Evolutionary conservation across 2,797 vertebrate genomes (phyloP).

Genomic region (Platalea minor): DNA sequence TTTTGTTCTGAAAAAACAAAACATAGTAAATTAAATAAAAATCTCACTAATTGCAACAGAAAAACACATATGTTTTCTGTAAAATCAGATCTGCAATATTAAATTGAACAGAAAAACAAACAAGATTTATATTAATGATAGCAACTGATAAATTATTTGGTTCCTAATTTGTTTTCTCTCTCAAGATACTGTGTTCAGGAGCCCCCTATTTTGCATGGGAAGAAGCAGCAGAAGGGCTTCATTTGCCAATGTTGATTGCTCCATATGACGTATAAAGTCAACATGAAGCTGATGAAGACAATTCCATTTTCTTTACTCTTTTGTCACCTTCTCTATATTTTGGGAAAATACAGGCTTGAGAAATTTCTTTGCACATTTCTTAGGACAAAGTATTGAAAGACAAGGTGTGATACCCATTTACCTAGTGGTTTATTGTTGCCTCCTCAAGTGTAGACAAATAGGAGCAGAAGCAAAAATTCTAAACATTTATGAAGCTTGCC

Average conservation of each 20-base stretch:
- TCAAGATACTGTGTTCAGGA: background rate
- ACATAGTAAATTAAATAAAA: background rate
- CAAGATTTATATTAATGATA: background rate
- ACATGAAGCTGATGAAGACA: background rate
- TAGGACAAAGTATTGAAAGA: background rate
- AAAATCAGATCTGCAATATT: background rate
- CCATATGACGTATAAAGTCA: background rate
- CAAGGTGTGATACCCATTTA: background rate
- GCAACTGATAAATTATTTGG: background rate
- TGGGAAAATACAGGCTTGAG: background rate
- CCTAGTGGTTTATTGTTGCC: background rate
- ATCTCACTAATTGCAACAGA: background rate
- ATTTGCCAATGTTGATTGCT: background rate
- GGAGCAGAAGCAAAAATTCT: background rate
- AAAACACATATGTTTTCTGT: background rate
- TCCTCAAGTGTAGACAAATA: background rate
- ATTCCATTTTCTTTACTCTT: background rate
- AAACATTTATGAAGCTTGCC: slow-evolving; percentile 10
- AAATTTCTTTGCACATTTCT: background rate
- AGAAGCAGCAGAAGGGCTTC: background rate
- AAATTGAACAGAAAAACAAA: background rate
- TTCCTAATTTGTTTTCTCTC: background rate
- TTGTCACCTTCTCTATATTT: background rate
- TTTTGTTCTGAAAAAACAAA: background rate
- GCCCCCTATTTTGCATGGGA: background rate